A percentile compares a stretch with the other conserved stretches of the same genome.
phyloP scores from a whole-genome alignment of 2,113 vertebrate species.

The Peromyscus leucopus region DNA sequence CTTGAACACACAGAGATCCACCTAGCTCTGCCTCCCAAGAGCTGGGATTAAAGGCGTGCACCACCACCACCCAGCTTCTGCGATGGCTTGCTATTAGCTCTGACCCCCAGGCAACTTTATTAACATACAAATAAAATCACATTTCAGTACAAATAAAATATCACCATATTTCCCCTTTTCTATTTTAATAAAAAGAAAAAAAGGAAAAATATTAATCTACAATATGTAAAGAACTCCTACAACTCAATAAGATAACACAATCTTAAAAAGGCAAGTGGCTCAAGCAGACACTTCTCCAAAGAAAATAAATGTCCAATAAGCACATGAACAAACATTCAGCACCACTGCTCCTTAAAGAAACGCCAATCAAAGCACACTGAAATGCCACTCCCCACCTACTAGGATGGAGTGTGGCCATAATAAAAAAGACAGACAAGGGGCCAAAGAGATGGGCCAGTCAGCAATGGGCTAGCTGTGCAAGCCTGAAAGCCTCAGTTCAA shows the following conservation, averaged over 20 bases:
- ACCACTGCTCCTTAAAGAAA: neutral
- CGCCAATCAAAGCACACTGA: neutral
- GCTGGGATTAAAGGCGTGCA: no score
- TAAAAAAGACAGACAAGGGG: neutral
- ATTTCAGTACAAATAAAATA: no score
- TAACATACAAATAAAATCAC: no score
- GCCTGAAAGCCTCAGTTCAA: neutral
- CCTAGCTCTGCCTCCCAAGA: no score
- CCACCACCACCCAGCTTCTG: no score
- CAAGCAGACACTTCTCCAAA: neutral
- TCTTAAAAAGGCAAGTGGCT: slow-evolving; percentile 4
- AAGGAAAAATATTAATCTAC: neutral
- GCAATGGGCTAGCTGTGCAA: neutral
- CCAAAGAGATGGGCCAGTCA: neutral
- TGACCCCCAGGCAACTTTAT: no score
- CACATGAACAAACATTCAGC: neutral
- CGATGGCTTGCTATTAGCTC: no score
- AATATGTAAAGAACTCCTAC: neutral
- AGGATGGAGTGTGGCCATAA: neutral
- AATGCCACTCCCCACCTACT: neutral
- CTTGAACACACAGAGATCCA: no score
- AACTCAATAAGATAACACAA: neutral
- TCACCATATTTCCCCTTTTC: no score
- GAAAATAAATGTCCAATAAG: neutral
- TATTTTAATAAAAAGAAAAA: no score